A percentile compares a stretch with the other conserved stretches of the same genome.
Conservation (phyloP, 2,797 vertebrate genomes). For the Lemur catta region DNA sequence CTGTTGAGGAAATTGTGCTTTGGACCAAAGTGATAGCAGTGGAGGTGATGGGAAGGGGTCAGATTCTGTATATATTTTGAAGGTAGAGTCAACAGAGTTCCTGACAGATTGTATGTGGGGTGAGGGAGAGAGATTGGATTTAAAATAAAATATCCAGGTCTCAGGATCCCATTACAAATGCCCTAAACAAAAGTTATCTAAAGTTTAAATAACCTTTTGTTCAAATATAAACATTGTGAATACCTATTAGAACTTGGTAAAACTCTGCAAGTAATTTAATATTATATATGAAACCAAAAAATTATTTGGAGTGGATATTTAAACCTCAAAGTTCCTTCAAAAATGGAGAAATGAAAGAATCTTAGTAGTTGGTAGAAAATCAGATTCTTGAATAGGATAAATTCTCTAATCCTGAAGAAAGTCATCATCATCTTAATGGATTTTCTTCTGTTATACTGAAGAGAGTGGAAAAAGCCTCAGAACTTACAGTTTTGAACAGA, state of each 20-base stretch:
- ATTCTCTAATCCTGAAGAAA: slow-evolving; percentile 13
- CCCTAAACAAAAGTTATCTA: slow-evolving; percentile 38
- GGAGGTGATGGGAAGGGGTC: neutral
- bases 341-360: slow-evolving; percentile 31
- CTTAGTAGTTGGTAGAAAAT: slow-evolving; percentile 31
- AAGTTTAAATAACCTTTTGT: slow-evolving; percentile 2
- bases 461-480: slow-evolving; percentile 88
- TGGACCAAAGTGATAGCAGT: neutral
- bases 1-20: neutral
- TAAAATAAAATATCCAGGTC: slow-evolving; percentile 1
- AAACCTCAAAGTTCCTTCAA: slow-evolving; percentile 26
- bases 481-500: slow-evolving; percentile 88
- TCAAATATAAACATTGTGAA: neutral
- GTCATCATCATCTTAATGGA: neutral
- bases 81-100: slow-evolving; percentile 10
- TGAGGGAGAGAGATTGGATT: neutral
- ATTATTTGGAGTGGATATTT: neutral
- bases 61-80: neutral
- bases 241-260: neutral
- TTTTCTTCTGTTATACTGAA: slow-evolving; percentile 75
- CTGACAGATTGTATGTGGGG: neutral
- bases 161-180: slow-evolving; percentile 6
- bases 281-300: neutral
- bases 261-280: neutral
- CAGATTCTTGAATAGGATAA: neutral